A percentile compares a stretch with the other conserved stretches of the same genome.
phyloP scores from a whole-genome alignment of 1,140 invertebrate genomes.

The Drosophila arawakana region DNA sequence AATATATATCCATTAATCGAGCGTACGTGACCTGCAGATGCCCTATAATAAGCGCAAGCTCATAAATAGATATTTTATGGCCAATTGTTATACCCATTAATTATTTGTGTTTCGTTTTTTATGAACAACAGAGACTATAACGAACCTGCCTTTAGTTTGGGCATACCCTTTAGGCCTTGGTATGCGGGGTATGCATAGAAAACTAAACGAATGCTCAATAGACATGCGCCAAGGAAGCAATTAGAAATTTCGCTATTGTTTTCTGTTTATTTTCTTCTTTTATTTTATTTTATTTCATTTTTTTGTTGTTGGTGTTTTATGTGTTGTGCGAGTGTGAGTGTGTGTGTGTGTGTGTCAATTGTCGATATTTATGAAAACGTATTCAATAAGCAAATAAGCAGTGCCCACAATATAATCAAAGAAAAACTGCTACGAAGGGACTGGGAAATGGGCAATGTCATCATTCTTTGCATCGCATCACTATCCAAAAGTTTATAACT shows the following conservation, averaged over 20 bases:
- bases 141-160: not conserved
- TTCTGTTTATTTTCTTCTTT: conserved; percentile 27
- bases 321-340: conserved; percentile 8
- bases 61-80: not conserved
- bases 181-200: conserved; percentile 26
- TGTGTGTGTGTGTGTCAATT: conserved; percentile 44
- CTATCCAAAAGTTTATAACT: too few species aligned
- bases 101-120: not conserved
- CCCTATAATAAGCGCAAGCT: conserved; percentile 3
- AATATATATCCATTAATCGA: not conserved
- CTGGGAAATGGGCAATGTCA: conserved; percentile 13
- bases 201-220: conserved; percentile 27
- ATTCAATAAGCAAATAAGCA: conserved; percentile 47
- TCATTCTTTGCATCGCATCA: not conserved
- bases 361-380: conserved; percentile 46
- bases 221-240: conserved; percentile 50
- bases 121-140: not conserved
- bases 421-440: not conserved
- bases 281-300: conserved; percentile 1
- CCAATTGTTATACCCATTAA: conserved; percentile 5
- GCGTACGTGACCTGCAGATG: not conserved
- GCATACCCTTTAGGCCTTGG: not conserved
- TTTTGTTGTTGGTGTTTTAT: conserved; percentile 9
- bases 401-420: conserved; percentile 38
- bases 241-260: conserved; percentile 46